Evolutionary conservation across 2,888 invertebrate species (phyloP).

Genomic region (Anthoptus insignis): DNA sequence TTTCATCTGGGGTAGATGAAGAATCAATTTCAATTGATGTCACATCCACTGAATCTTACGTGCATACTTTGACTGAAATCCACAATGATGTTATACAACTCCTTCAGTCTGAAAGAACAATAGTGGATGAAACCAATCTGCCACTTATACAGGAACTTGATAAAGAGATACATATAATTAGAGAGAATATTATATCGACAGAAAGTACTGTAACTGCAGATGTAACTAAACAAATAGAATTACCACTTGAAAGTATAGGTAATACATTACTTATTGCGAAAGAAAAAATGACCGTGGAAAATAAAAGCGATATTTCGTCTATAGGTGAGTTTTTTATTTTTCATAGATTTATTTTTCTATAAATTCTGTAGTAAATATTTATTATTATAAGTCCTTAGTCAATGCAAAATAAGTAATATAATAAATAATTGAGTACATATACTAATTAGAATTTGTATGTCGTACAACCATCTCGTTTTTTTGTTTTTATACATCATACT

Average conservation of each 20-base stretch:
- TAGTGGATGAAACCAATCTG: constrained; percentile 60
- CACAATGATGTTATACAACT: constrained; percentile 70
- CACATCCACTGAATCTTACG: constrained; percentile 68
- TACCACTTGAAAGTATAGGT: constrained; percentile 66
- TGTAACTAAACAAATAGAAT: constrained; percentile 58
- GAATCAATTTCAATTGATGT: constrained; percentile 65
- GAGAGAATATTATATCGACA: constrained; percentile 67
- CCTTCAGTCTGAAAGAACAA: constrained; percentile 56
- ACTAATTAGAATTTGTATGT: too few species aligned
- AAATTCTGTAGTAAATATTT: too few species aligned
- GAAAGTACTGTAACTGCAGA: constrained; percentile 57
- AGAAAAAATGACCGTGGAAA: constrained; percentile 50
- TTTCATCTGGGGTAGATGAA: constrained; percentile 62
- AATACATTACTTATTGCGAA: constrained; percentile 59
- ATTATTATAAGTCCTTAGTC: too few species aligned
- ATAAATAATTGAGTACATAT: too few species aligned
- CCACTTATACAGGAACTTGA: constrained; percentile 67
- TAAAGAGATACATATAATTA: constrained; percentile 68
- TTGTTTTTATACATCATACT: too few species aligned
- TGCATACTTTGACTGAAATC: constrained; percentile 69
- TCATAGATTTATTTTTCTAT: too few species aligned
- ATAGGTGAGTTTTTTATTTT: constrained; percentile 66
- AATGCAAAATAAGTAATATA: too few species aligned
- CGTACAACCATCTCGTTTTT: too few species aligned
- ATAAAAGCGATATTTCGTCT: constrained; percentile 51